Base-by-base conservation (phyloP, 2,797 vertebrate genomes). In the Distichodus sexfasciatus region DNA sequence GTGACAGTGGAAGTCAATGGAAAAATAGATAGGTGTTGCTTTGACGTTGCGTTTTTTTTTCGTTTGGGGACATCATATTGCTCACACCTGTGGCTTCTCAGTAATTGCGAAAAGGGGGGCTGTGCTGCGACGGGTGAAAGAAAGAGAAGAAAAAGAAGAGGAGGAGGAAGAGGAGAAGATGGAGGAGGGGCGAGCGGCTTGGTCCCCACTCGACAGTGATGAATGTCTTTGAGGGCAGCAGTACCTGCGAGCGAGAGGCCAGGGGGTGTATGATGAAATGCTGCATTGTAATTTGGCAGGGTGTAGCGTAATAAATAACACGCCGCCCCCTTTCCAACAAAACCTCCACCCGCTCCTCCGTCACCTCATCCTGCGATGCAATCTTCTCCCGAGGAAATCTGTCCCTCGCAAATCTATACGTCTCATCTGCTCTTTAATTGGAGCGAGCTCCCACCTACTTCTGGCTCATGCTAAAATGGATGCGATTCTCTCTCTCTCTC, bases 251-350 rank as follows among this genome's bases (percentile, higher is more conserved):
- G 53, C 73, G 59, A 70, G 61, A 75, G 71, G 59, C 60, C 72
- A 55, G 64, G 65, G 77, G 69, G 66, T 79, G 60, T 74, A 69
- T 78, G 70, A 69, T 79, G 71, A 76, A 80, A 78, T 35, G 47
- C 66, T 75, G 74, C 64, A 69, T 73, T 79, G 69, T 75, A 75
- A 81, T 78, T 78, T 76, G 55, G 69, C 63, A 53, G 48, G 51
- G 54, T 74, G 73, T 51, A 43, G 46, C 53, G 51, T 79, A 71
- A 79, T 72, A 76, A 77, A 81, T 79, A 82, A 75, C 51, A 75
- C 69, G 54, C 64, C 26, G 29, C 31, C 64, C 31, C 21, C 67
- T 50, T 57, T 46, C 36, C 51, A 5, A 14, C 26, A n/a, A n/a
- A n/a, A 51, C 53, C 66, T 28, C 55, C 29, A 43, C 23, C 29